Evolutionary conservation across 1,140 invertebrate genomes (phyloP).

Genomic region (Cydia strobilella): DNA sequence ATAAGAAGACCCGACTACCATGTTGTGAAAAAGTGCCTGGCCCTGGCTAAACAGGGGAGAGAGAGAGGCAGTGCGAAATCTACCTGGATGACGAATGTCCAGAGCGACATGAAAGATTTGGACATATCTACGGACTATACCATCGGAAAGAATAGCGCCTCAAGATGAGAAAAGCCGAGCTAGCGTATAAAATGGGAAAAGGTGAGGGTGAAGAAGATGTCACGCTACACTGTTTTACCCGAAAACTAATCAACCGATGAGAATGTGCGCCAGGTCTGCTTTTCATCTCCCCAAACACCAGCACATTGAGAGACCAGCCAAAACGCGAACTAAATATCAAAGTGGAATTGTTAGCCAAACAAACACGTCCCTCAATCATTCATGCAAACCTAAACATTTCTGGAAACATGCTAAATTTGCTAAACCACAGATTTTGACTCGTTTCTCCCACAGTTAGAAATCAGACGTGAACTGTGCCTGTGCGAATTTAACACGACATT

Average conservation of each 20-base stretch:
- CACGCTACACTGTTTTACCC: background rate
- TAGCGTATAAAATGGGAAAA: no score
- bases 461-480: background rate
- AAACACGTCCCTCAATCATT: slow-evolving; percentile 10
- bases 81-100: no score
- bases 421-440: background rate
- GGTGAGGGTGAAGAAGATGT: no score
- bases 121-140: no score
- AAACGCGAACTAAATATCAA: slow-evolving; percentile 24
- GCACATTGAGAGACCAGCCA: slow-evolving; percentile 10
- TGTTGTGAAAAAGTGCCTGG: no score
- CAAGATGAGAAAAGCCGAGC: no score
- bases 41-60: no score
- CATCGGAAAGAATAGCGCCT: no score
- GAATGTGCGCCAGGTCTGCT: background rate
- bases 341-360: slow-evolving; percentile 29
- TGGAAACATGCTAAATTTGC: background rate
- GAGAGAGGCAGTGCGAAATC: no score
- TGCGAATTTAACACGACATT: background rate
- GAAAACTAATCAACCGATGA: background rate
- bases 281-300: background rate
- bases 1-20: no score
- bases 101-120: no score
- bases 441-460: background rate
- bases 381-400: slow-evolving; percentile 15